Evolutionary conservation across 2,888 invertebrate species (phyloP), one percentile per base, ranked within the genome.

Genomic region (Volucella inflata): DNA sequence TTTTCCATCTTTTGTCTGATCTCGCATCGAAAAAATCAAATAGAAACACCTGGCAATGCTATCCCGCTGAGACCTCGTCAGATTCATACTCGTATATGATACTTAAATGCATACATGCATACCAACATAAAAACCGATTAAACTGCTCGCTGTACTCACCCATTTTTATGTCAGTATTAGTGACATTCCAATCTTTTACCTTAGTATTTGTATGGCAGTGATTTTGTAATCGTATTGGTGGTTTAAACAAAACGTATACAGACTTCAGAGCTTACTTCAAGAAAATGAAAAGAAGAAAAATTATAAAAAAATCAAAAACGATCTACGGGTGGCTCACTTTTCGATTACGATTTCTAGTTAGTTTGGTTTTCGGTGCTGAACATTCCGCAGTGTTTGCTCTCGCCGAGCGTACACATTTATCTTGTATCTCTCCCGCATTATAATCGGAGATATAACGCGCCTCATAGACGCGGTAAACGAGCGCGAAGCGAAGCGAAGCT

Each of bases 351-450:
- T 85, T 85, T 85, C 85, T 77, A 76, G 85, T 85, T 81, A 85
- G 85, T 85, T 85, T 76, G 80, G 81, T 80, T 85, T 85, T 85
- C 85, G 85, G 85, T 85, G 85, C 85, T 85, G 81, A 85, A 64
- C 81, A 85, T 85, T 85, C 85, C 85, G 76, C 81, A 85, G 80
- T 74, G 85, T 76, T 81, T 62, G 77, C 81, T 85, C 85, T 40
- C 74, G 82, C 68, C 48, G 78, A 83, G 79, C 83, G 79, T 74
- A 60, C 79, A 70, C 72, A 16, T 46, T 30, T 30, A 68, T 12
- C 42, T 72, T 42, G n/a, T 40, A 78, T 64, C 71, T 83, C 48
- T 68, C 55, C 68, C 72, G 81, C 65, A 76, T 68, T 30, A 55
- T 44, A 50, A 57, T 67, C 79, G 70, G 30, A 78, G 68, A 72